Conservation (phyloP, 2,113 vertebrate species). For the Pangasianodon gigas region DNA sequence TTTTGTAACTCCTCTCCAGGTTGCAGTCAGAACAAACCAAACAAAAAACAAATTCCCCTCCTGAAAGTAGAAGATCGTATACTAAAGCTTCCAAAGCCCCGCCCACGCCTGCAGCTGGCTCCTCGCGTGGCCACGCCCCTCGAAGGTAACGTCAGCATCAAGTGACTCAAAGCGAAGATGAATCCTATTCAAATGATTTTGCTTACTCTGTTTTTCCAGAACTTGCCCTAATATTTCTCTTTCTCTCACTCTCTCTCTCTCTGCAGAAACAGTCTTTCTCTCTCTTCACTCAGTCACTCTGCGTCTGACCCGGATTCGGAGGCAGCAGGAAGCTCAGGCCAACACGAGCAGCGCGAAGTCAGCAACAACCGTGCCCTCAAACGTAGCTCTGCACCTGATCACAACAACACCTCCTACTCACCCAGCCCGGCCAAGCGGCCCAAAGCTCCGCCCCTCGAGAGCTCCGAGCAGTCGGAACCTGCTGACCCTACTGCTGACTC, state of each 20-base stretch:
- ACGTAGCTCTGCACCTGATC: constrained; percentile 91
- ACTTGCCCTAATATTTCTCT: background rate
- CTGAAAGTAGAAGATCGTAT: constrained; percentile 98
- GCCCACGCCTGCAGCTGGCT: constrained; percentile 92
- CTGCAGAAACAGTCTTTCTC: constrained; percentile 88
- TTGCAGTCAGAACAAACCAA: constrained; percentile 99
- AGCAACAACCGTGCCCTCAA: constrained; percentile 83
- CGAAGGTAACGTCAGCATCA: constrained; percentile 83
- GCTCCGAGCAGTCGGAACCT: constrained; percentile 57
- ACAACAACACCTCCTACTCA: constrained; percentile 86
- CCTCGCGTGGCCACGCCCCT: constrained; percentile 95
- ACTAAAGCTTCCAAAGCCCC: constrained; percentile 99
- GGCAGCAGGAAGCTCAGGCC: constrained; percentile 87
- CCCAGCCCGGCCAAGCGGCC: constrained; percentile 92
- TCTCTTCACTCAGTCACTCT: constrained; percentile 84
- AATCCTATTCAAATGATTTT: background rate
- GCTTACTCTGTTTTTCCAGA: background rate
- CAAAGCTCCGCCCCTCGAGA: constrained; percentile 68
- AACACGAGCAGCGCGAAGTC: constrained; percentile 89
- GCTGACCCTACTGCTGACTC: constrained; percentile 82
- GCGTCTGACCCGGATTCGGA: constrained; percentile 86
- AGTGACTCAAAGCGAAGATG: background rate
- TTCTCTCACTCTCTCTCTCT: constrained; percentile 36
- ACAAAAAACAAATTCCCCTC: constrained; percentile 97
- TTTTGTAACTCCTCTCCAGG: constrained; percentile 84